These are phyloP conservation scores for Escarpia spicata DNA, from an alignment of 2,888 invertebrate species.

Conservation along the genomic window DNA sequence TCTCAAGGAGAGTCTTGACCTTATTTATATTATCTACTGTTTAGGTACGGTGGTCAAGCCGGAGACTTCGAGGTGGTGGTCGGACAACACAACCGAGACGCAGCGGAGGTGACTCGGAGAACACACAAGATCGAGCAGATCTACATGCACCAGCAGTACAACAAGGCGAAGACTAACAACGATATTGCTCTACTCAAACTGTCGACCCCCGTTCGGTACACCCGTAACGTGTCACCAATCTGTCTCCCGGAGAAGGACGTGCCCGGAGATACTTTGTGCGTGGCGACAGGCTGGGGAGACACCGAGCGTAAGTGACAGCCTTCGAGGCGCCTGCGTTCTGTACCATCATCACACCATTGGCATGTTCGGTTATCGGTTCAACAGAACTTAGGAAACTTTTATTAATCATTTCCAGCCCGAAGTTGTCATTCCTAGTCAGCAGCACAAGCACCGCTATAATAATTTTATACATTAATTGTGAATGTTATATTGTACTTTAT, in stretches of 20 bases:
- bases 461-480: too few relatives aligned
- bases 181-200: not conserved
- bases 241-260: not conserved
- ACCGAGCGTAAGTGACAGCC: not conserved
- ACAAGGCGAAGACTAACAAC: not conserved
- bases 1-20: too few relatives aligned
- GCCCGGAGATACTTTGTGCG: not conserved
- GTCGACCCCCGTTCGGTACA: not conserved
- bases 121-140: not conserved
- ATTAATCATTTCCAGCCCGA: too few relatives aligned
- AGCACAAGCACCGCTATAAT: too few relatives aligned
- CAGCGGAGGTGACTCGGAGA: not conserved
- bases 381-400: not conserved
- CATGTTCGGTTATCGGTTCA: not conserved
- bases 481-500: too few relatives aligned
- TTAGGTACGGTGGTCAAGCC: not conserved
- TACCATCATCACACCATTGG: not conserved
- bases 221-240: not conserved
- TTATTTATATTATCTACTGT: too few relatives aligned
- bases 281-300: not conserved
- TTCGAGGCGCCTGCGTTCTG: not conserved
- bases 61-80: not conserved
- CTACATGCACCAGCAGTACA: slow-evolving; percentile 22
- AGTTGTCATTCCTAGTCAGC: too few relatives aligned
- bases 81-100: not conserved